phyloP scores from a whole-genome alignment of 2,888 invertebrate species.

The Morpho achilles region DNA sequence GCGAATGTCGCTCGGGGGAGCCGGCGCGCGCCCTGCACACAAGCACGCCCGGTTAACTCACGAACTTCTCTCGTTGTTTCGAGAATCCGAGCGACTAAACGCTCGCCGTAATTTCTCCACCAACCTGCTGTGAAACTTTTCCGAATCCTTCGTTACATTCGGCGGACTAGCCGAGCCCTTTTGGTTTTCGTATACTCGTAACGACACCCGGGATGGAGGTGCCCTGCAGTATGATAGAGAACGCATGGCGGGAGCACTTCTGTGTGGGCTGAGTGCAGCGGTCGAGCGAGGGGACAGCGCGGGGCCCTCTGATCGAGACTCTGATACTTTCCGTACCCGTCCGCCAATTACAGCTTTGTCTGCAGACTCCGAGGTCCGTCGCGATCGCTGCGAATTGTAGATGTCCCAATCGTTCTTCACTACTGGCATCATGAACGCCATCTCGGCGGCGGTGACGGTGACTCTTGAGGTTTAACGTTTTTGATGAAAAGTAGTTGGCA shows the following conservation, averaged over 20 bases:
- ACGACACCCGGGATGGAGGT: conserved; percentile 80
- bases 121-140: conserved; percentile 89
- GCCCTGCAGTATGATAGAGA: conserved; percentile 75
- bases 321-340: conserved; percentile 81
- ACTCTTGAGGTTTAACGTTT: conserved; percentile 68
- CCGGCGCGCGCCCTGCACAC: conserved; percentile 73
- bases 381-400: conserved; percentile 89
- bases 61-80: conserved; percentile 70
- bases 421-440: conserved; percentile 98
- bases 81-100: conserved; percentile 79
- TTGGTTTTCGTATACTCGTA: conserved; percentile 81
- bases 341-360: conserved; percentile 46
- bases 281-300: conserved; percentile 82
- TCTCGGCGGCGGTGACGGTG: conserved; percentile 72
- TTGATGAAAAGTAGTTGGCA: conserved; percentile 50
- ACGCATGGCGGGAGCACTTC: conserved; percentile 83
- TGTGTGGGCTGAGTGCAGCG: conserved; percentile 79
- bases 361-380: conserved; percentile 86
- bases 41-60: conserved; percentile 74
- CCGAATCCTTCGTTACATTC: conserved; percentile 77
- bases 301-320: conserved; percentile 87
- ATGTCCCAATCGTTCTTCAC: conserved; percentile 96
- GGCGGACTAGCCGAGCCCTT: conserved; percentile 82
- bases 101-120: conserved; percentile 88
- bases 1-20: conserved; percentile 63